A percentile compares a stretch with the other conserved stretches of the same genome.
These are phyloP conservation scores for Linnaemya tessellans DNA, from an alignment of 2,888 invertebrate species.

Conservation along the genomic window DNA sequence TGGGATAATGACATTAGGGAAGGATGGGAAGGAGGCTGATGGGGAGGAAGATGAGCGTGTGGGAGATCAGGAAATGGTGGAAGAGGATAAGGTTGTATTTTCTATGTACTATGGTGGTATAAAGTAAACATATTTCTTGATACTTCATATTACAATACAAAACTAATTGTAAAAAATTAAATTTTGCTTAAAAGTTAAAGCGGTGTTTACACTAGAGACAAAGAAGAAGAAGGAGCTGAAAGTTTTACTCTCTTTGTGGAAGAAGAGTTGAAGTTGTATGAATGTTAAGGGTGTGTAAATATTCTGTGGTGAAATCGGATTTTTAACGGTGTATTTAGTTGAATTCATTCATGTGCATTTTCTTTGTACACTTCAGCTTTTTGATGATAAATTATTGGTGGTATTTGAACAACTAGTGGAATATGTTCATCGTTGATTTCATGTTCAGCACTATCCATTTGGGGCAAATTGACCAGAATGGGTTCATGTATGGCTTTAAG, in stretches of 20 bases:
- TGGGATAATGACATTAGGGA: too few relatives aligned
- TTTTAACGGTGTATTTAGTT: neutral
- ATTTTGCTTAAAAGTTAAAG: too few relatives aligned
- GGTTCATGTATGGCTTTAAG: constrained; percentile 57
- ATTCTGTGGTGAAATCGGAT: neutral
- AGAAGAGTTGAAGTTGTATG: neutral
- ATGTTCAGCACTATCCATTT: constrained; percentile 40
- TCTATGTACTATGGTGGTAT: too few relatives aligned
- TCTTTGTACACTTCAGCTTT: constrained; percentile 19
- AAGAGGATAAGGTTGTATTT: neutral
- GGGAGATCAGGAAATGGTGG: neutral
- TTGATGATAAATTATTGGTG: constrained; percentile 73
- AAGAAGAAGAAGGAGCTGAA: too few relatives aligned
- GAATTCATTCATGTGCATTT: neutral
- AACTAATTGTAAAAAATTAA: too few relatives aligned
- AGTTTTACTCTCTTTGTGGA: neutral
- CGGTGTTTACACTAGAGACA: too few relatives aligned
- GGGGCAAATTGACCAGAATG: constrained; percentile 72
- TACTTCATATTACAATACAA: too few relatives aligned
- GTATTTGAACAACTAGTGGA: constrained; percentile 71
- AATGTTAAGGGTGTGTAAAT: neutral
- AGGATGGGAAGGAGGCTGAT: too few relatives aligned
- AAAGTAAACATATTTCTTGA: too few relatives aligned
- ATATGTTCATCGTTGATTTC: constrained; percentile 53
- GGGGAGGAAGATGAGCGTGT: neutral